Evolutionary conservation across 37 sponge, comb jelly and placozoan species (phyloP), one percentile per base, ranked within the genome.

Genomic region (Agelas oroides): DNA sequence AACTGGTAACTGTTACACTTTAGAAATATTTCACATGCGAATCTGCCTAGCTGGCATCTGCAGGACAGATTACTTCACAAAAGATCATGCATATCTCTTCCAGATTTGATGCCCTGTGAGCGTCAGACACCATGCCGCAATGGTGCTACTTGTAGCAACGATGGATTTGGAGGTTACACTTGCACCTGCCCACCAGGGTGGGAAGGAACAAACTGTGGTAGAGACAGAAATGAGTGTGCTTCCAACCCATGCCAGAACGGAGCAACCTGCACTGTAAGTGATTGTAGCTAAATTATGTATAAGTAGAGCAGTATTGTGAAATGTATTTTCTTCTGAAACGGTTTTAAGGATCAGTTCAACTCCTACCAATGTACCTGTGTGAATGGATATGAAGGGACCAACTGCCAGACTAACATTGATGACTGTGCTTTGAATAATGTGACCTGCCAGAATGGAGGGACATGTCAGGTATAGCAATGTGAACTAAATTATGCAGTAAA

Each of bases 121-220:
- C 62, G 62, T 27, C 25, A 5, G 25, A 61, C 5, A 5, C 82
- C 73, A 16, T 81, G 82, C 35, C 5, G 5, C 21, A 81, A 81
- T 59, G 82, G 72, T 20, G 82, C 59, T 0, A 81, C 82, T 11
- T 81, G 82, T 31, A 15, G 33, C 14, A 61, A 61, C 25, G 71
- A 53, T n/a, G 39, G 82, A 23, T 21, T 38, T 5, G 65, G 41
- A 20, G 39, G 65, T 5, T 53, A 32, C 70, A 24, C 6, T 56
- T 69, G 81, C 32, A 13, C 46, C 21, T 80, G 70, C 56, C 27
- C 70, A 12, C 55, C 69, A 32, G 70, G 70, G 0, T 69, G 19
- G 70, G 53, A 52, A 1, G 70, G 70, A 14, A 17, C 16, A 16
- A 69, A 12, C 54, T 69, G 70, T 30, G 55, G 68, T n/a, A 53